phyloP scores from a whole-genome alignment of 2,113 vertebrate species.

The Acanthochromis polyacanthus region DNA sequence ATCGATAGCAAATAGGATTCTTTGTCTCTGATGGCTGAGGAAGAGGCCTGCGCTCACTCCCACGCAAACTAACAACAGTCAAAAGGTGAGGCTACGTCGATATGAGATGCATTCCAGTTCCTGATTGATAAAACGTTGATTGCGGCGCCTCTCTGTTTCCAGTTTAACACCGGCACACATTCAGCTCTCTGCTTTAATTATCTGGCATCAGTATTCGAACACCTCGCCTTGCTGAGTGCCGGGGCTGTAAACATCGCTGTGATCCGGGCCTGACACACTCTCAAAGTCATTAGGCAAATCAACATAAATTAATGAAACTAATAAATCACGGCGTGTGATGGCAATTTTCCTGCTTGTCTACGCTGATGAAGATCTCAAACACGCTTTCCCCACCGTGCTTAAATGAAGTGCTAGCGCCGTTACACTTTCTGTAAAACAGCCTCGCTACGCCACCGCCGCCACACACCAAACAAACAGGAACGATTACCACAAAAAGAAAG shows the following conservation, averaged over 20 bases:
- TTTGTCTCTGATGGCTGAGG: conserved; percentile 14
- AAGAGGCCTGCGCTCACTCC: neutral
- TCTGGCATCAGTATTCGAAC: conserved; percentile 62
- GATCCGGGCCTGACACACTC: conserved; percentile 68
- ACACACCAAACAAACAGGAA: conserved; percentile 41
- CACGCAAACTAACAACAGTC: neutral
- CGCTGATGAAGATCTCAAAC: conserved; percentile 76
- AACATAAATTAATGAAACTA: conserved; percentile 77
- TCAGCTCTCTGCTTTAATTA: conserved; percentile 67
- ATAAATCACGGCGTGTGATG: conserved; percentile 60
- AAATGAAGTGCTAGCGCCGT: conserved; percentile 71
- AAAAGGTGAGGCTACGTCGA: conserved; percentile 15
- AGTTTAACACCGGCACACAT: conserved; percentile 65
- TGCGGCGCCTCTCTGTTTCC: conserved; percentile 38
- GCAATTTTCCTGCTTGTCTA: conserved; percentile 69
- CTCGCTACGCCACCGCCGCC: conserved; percentile 18
- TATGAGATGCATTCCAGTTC: conserved; percentile 58
- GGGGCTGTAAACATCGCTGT: conserved; percentile 70
- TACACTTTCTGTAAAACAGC: conserved; percentile 68
- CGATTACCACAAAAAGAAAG: conserved; percentile 70
- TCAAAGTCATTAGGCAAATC: conserved; percentile 76
- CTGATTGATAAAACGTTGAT: conserved; percentile 75
- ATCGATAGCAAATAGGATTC: conserved; percentile 43
- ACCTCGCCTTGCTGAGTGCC: conserved; percentile 61
- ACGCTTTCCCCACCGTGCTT: conserved; percentile 69